A percentile compares a stretch with the other conserved stretches of the same genome.
These are phyloP conservation scores for Gallinago paraguaiae DNA, from an alignment of 2,113 vertebrate genomes.

Conservation along the genomic window DNA sequence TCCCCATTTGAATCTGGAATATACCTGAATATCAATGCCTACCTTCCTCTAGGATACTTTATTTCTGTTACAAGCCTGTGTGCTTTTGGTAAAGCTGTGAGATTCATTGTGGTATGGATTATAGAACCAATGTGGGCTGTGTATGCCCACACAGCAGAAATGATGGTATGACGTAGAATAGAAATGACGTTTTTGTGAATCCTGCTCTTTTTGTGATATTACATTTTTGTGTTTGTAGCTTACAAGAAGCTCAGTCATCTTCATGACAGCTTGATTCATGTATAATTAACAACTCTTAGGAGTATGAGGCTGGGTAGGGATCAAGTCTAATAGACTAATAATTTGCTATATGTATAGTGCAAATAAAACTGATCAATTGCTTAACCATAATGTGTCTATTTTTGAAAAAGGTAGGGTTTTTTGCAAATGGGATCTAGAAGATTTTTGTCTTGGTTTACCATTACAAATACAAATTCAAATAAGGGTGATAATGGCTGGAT, in stretches of 20 bases:
- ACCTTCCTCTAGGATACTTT: neutral
- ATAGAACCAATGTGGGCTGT: neutral
- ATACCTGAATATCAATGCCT: neutral
- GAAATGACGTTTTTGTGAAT: neutral
- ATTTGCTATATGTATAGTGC: neutral
- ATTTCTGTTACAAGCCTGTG: neutral
- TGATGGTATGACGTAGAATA: neutral
- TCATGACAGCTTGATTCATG: neutral
- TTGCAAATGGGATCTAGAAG: neutral
- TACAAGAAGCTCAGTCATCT: neutral
- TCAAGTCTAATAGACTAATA: neutral
- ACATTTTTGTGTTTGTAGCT: neutral
- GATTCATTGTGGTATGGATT: neutral
- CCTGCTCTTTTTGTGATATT: neutral
- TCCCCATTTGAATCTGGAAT: neutral
- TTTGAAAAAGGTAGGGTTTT: neutral
- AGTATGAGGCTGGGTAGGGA: neutral
- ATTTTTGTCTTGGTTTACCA: neutral
- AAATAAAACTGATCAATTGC: neutral
- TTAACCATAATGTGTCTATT: neutral
- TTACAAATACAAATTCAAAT: neutral
- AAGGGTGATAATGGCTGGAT: neutral
- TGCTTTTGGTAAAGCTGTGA: neutral
- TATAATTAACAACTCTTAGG: neutral
- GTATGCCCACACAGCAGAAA: neutral